These are phyloP conservation scores for Gnatocerus cornutus DNA, from an alignment of 2,888 invertebrate species.

Conservation along the genomic window DNA sequence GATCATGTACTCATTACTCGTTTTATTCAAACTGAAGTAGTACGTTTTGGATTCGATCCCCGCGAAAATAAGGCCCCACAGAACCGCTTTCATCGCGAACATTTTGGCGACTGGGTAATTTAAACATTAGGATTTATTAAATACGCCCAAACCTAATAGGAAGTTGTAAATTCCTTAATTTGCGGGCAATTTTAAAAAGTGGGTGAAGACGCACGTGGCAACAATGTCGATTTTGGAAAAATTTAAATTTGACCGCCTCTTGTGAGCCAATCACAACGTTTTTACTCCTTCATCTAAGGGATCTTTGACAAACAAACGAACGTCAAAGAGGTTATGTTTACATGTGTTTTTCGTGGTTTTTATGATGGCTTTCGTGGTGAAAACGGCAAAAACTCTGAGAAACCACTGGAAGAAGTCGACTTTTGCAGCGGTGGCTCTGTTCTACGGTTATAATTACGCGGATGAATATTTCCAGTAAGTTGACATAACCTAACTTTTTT, in stretches of 20 bases:
- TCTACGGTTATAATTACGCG: conserved; percentile 81
- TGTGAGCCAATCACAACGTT: too few relatives aligned
- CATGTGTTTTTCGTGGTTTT: conserved; percentile 3
- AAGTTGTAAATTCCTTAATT: conserved; percentile 44
- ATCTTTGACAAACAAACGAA: too few relatives aligned
- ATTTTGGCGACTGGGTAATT: conserved; percentile 41
- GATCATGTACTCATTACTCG: conserved; percentile 60
- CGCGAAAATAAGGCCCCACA: conserved; percentile 7
- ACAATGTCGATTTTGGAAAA: neutral
- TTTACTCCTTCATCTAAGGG: too few relatives aligned
- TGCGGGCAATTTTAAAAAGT: conserved; percentile 24
- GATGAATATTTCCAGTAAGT: conserved; percentile 83
- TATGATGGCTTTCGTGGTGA: conserved; percentile 74
- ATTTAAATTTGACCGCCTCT: too few relatives aligned
- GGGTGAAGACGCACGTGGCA: neutral
- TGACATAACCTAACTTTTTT: conserved; percentile 40
- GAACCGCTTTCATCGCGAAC: conserved; percentile 6
- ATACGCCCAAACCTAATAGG: conserved; percentile 26
- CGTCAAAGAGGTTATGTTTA: conserved; percentile 26
- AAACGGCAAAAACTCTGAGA: conserved; percentile 79
- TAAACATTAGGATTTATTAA: conserved; percentile 41
- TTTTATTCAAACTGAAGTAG: conserved; percentile 61
- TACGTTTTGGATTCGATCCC: conserved; percentile 56
- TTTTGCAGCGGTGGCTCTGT: conserved; percentile 78
- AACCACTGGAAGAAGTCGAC: conserved; percentile 94